Base-by-base conservation (phyloP, 2,888 invertebrate genomes). In the Zootermopsis nevadensis region DNA sequence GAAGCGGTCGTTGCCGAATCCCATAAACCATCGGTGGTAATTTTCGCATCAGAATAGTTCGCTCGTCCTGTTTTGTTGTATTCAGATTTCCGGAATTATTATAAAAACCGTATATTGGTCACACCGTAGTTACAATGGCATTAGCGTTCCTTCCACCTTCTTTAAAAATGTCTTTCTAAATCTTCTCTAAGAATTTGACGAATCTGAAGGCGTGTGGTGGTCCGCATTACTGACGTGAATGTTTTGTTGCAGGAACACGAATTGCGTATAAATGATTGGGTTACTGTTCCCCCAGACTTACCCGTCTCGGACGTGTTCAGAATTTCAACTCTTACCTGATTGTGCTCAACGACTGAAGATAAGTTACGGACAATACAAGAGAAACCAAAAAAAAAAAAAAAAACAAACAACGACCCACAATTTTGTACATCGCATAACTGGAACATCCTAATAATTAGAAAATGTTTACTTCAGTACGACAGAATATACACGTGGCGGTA, bases 251-350 rank as follows among this genome's bases (percentile, higher is more conserved):
- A 60, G 33, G 19, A 33, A 31, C 33, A 69, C 69, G 69, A 69
- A 69, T 31, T 69, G 69, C 69, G 69, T 55, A 77, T 55, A 77
- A 77, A 77, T 77, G 55, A 77, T 77, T 77, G 48, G 48, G 48
- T 48, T 77, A 77, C 19, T 30, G 53, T 27, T 48, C 31, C 48
- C 31, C 77, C 12, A 27, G 10, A 55, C 48, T 31, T 38, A 48
- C 27, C 60, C 33, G 69, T 69, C 69, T 69, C 19, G 77, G 7
- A 55, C 77, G 77, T 77, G 77, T 31, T 24, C 55, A 77, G 77
- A 77, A 77, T 77, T 31, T 42, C 77, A 15, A 42, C 24, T 24
- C 55, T 33, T 69, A 15, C 31, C 55, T 77, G 77, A 77, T 77
- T 77, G 55, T 69, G 69, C 33, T 31, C 69, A 69, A 69, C 33